Evolutionary conservation across 2,113 vertebrate species (phyloP).

Genomic region (Apus apus): DNA sequence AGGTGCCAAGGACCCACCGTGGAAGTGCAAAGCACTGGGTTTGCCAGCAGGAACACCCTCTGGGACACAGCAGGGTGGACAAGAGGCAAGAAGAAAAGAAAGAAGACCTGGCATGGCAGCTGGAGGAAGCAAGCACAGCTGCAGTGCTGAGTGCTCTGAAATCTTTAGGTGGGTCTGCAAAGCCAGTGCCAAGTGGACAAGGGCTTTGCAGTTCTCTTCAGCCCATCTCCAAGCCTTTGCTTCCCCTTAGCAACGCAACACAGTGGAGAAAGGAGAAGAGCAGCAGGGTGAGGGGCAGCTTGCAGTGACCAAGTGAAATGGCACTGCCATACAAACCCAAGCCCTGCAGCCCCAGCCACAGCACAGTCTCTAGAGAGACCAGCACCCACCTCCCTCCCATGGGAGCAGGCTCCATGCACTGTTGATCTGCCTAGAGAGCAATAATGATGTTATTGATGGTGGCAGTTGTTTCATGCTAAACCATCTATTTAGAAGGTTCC

Average conservation of each 20-base stretch:
- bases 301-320: not conserved
- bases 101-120: not conserved
- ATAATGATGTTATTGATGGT: not conserved
- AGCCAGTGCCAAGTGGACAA: not conserved
- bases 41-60: not conserved
- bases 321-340: not conserved
- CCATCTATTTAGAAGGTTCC: not conserved
- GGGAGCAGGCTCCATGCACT: not conserved
- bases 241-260: fast-evolving
- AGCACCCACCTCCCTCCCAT: not conserved
- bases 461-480: not conserved
- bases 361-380: not conserved
- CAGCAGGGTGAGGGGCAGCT: not conserved
- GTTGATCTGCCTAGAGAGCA: not conserved
- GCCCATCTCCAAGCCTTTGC: not conserved
- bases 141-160: not conserved
- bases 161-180: not conserved
- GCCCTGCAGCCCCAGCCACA: not conserved
- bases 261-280: not conserved
- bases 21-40: not conserved
- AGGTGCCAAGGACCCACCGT: not conserved
- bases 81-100: not conserved
- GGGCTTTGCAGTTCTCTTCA: not conserved
- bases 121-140: not conserved
- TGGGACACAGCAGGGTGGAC: not conserved